Evolutionary conservation across 2,113 vertebrate species (phyloP).

Genomic region (Tenebrosternarchus preto): DNA sequence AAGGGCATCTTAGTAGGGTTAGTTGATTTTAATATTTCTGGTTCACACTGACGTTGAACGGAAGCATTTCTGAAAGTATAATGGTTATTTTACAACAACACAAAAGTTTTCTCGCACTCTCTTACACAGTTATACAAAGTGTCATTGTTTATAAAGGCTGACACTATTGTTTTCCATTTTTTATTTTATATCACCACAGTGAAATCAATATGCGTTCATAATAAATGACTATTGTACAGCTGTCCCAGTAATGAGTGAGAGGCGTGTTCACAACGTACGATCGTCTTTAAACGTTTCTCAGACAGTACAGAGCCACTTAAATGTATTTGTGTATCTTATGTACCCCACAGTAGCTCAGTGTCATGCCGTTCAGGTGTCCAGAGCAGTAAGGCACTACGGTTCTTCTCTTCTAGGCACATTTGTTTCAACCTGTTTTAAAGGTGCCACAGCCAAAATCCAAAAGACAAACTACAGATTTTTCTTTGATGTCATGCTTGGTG

Average conservation of each 20-base stretch:
- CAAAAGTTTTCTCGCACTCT: not conserved
- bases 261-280: not conserved
- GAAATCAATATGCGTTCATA: too few species aligned
- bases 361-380: too few species aligned
- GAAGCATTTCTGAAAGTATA: too few species aligned
- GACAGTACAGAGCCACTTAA: not conserved
- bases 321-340: not conserved
- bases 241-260: too few species aligned
- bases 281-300: not conserved
- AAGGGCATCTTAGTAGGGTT: too few species aligned
- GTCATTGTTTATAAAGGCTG: not conserved
- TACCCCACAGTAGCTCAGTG: not conserved
- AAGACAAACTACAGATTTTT: slow-evolving; percentile 23
- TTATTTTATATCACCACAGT: too few species aligned
- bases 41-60: too few species aligned
- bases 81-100: too few species aligned
- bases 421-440: slow-evolving; percentile 1
- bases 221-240: too few species aligned
- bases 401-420: slow-evolving; percentile 16
- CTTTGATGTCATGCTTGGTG: slow-evolving; percentile 8
- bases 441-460: not conserved
- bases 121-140: not conserved
- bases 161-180: too few species aligned
- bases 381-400: too few species aligned
- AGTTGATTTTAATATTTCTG: too few species aligned